Evolutionary conservation across 2,888 invertebrate species (phyloP).

Genomic region (Peribatodes rhomboidaria): DNA sequence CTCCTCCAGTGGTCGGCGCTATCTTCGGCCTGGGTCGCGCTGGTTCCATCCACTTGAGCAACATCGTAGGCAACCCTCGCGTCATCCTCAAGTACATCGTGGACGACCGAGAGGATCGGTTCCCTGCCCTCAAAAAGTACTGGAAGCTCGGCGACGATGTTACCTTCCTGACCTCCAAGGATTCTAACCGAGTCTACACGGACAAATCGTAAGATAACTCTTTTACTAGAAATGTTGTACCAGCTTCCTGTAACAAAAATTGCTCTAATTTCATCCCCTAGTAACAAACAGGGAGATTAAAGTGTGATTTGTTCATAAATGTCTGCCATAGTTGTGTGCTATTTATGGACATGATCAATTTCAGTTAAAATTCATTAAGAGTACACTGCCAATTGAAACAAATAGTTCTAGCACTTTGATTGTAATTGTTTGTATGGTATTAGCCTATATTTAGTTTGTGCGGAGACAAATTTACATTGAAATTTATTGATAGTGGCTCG

Average conservation of each 20-base stretch:
- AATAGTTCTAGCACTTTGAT: background rate
- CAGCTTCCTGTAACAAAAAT: no score
- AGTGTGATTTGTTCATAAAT: background rate
- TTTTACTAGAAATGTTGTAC: no score
- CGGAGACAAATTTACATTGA: no score
- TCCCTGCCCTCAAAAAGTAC: slow-evolving; percentile 75
- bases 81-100: slow-evolving; percentile 85
- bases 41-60: slow-evolving; percentile 86
- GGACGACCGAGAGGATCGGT: slow-evolving; percentile 80
- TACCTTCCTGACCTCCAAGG: slow-evolving; percentile 77
- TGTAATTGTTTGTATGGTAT: background rate
- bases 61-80: slow-evolving; percentile 78
- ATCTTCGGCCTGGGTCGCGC: slow-evolving; percentile 88
- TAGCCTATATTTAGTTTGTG: background rate
- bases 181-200: slow-evolving; percentile 79
- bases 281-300: no score
- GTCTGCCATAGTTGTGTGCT: background rate
- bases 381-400: slow-evolving; percentile 20
- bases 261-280: no score
- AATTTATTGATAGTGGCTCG: no score
- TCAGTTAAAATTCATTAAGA: slow-evolving; percentile 3
- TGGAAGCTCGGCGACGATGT: slow-evolving; percentile 81
- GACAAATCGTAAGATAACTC: slow-evolving; percentile 79
- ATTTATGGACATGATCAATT: background rate
- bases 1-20: slow-evolving; percentile 75